Conservation (phyloP, 2,113 vertebrate genomes). For the Zeus faber region DNA sequence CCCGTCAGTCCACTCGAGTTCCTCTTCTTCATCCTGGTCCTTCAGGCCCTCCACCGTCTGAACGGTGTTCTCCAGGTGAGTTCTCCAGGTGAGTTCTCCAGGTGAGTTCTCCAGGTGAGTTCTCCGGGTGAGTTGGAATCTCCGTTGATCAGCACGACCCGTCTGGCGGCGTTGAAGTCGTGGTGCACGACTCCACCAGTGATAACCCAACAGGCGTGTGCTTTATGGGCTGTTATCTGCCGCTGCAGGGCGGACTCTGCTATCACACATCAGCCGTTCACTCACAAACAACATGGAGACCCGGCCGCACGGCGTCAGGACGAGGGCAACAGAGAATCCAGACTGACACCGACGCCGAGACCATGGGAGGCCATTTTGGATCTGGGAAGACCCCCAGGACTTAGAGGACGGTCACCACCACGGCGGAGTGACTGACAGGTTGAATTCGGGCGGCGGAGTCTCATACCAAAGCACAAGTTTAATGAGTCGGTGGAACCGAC, state of each 20-base stretch:
- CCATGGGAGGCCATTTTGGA: too few species aligned
- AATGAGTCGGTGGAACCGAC: background rate
- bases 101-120: background rate
- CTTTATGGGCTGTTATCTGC: too few species aligned
- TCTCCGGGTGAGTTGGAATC: background rate
- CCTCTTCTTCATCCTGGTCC: background rate
- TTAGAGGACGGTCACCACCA: too few species aligned
- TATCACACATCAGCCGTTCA: too few species aligned
- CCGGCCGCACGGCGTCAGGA: too few species aligned
- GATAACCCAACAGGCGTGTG: background rate
- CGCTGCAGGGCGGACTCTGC: too few species aligned
- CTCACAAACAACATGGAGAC: too few species aligned
- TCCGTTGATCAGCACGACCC: background rate
- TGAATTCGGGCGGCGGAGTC: background rate
- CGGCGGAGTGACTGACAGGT: too few species aligned
- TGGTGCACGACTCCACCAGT: background rate
- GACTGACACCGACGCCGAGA: background rate
- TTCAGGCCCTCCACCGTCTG: background rate
- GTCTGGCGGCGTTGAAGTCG: background rate
- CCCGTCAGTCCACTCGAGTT: slow-evolving; percentile 6
- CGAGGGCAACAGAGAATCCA: background rate
- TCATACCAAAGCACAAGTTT: background rate
- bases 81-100: background rate
- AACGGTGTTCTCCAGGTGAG: background rate
- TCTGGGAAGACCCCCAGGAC: background rate